Percentiles rank a stretch among this genome's conserved stretches.
phyloP scores from a whole-genome alignment of 2,113 vertebrate genomes.

The Tetraodon nigroviridis region DNA sequence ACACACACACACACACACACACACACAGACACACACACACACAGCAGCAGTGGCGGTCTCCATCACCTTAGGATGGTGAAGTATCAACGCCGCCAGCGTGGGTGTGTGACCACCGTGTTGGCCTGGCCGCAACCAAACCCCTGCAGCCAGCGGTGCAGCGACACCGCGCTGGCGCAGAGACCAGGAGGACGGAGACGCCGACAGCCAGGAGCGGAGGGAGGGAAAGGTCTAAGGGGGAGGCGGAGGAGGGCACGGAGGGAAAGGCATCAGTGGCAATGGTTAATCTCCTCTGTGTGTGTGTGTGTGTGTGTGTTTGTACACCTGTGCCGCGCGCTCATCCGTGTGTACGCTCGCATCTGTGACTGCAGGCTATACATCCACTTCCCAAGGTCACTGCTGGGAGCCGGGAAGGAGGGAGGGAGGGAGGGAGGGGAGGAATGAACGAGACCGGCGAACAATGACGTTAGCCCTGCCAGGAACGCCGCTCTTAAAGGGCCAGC shows the following conservation, averaged over 20 bases:
- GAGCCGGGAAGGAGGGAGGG: constrained; percentile 28
- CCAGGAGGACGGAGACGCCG: constrained; percentile 14
- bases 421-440: constrained; percentile 22
- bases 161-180: constrained; percentile 8
- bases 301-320: background rate
- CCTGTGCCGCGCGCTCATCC: constrained; percentile 27
- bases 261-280: constrained; percentile 23
- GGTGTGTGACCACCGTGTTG: constrained; percentile 1
- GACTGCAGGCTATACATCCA: constrained; percentile 36
- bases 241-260: background rate
- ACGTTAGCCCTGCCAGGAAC: constrained; percentile 55
- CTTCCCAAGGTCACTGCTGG: constrained; percentile 64
- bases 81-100: background rate
- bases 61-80: background rate
- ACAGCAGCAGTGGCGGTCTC: too few species aligned
- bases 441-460: constrained; percentile 62
- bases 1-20: background rate
- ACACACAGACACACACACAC: too few species aligned
- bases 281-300: constrained; percentile 19
- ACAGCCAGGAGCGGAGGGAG: constrained; percentile 14
- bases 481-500: constrained; percentile 57
- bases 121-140: background rate
- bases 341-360: constrained; percentile 32
- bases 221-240: too few species aligned
- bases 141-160: background rate